A percentile compares a stretch with the other conserved stretches of the same genome.
Evolutionary conservation across 2,113 vertebrate species (phyloP).

Genomic region (Tenebrosternarchus preto): DNA sequence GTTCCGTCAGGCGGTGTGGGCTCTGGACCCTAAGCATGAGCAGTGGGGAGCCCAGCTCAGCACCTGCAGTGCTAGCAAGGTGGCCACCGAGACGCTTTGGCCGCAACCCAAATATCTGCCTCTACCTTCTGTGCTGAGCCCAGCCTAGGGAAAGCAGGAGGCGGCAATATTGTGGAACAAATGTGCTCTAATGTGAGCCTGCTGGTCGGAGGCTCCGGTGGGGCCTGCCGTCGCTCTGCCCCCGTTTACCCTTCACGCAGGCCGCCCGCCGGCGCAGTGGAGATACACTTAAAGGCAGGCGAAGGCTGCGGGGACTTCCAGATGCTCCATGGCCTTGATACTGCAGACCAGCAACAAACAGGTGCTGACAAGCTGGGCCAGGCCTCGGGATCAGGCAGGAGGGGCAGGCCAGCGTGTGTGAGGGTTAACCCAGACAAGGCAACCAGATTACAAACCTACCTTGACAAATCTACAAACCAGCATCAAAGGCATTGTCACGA

Average conservation of each 20-base stretch:
- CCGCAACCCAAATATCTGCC: constrained; percentile 88
- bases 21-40: constrained; percentile 72
- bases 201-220: constrained; percentile 75
- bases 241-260: constrained; percentile 50
- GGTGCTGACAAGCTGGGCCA: constrained; percentile 50
- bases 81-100: constrained; percentile 81
- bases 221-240: constrained; percentile 60
- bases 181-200: constrained; percentile 84
- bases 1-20: constrained; percentile 88
- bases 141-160: constrained; percentile 83
- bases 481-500: background rate
- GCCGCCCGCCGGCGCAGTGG: constrained; percentile 35
- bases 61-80: constrained; percentile 80
- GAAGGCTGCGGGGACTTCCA: constrained; percentile 55
- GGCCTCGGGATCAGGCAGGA: constrained; percentile 14
- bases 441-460: constrained; percentile 17
- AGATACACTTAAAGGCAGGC: constrained; percentile 53
- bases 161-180: constrained; percentile 84
- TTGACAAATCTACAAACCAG: constrained; percentile 14
- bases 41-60: constrained; percentile 75
- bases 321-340: constrained; percentile 53
- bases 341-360: constrained; percentile 53
- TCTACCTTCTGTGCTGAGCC: constrained; percentile 87
- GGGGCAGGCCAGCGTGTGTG: constrained; percentile 15
- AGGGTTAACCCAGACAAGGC: background rate